These are phyloP conservation scores for Boloria selene DNA, from an alignment of 2,888 invertebrate genomes.

Conservation along the genomic window DNA sequence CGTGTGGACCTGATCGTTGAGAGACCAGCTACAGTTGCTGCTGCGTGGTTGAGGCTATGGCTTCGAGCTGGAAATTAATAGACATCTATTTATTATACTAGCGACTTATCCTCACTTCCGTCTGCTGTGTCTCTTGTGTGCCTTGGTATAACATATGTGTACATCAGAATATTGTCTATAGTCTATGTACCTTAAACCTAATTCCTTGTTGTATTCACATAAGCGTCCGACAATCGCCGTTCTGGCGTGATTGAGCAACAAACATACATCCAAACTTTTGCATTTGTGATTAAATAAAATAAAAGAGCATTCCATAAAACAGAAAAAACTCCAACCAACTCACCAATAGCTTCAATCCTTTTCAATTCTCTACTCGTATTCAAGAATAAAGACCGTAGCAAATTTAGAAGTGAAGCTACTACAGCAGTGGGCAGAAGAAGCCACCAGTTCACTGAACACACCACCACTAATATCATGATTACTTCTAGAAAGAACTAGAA, in stretches of 20 bases:
- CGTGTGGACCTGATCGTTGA: constrained; percentile 90
- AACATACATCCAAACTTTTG: too few species aligned
- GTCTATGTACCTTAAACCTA: too few species aligned
- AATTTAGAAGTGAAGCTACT: constrained; percentile 85
- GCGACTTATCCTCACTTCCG: too few species aligned
- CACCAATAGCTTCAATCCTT: constrained; percentile 86
- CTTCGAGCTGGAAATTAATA: constrained; percentile 85
- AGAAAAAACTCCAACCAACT: constrained; percentile 50
- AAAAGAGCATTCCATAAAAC: too few species aligned
- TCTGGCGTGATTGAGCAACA: too few species aligned
- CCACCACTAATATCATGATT: constrained; percentile 87
- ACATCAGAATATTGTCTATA: too few species aligned
- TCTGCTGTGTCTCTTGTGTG: neutral
- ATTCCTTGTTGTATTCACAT: too few species aligned
- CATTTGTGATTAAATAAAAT: too few species aligned
- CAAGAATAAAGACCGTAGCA: constrained; percentile 86
- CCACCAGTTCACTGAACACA: constrained; percentile 87
- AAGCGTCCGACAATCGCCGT: too few species aligned
- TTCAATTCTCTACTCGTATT: constrained; percentile 89
- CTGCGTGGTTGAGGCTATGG: constrained; percentile 92
- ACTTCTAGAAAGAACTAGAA: constrained; percentile 81
- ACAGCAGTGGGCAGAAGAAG: constrained; percentile 85
- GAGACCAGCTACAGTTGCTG: constrained; percentile 90
- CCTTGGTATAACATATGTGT: neutral
- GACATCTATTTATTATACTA: too few species aligned